Evolutionary conservation across 2,888 invertebrate species (phyloP).

Genomic region (Oligia latruncula): DNA sequence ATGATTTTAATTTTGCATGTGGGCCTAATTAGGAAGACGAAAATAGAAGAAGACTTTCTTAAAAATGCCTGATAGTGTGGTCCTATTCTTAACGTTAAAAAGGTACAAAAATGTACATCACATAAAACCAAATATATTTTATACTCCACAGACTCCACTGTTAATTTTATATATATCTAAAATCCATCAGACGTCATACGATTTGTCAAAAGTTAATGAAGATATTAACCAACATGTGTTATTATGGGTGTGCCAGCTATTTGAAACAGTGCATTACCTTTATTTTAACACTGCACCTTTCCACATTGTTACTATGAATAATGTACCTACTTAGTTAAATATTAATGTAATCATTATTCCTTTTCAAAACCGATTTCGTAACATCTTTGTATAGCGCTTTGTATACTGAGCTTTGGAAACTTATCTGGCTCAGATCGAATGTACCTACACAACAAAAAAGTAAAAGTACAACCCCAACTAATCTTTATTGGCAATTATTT

Average conservation of each 20-base stretch:
- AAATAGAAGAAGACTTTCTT: slow-evolving; percentile 19
- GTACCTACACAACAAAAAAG: neutral
- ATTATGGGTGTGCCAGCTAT: slow-evolving; percentile 21
- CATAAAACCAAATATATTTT: neutral
- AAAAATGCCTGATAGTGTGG: neutral
- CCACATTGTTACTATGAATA: slow-evolving; percentile 15
- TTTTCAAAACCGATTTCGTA: neutral
- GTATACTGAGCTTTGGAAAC: neutral
- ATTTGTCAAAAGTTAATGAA: slow-evolving; percentile 44
- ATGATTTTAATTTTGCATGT: slow-evolving; percentile 76
- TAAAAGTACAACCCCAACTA: neutral
- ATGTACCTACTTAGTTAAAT: neutral
- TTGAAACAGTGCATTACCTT: slow-evolving; percentile 21
- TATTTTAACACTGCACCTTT: slow-evolving; percentile 20
- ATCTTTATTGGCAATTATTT: neutral
- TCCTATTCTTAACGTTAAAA: slow-evolving; percentile 9
- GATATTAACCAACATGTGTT: slow-evolving; percentile 18
- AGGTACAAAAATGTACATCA: neutral
- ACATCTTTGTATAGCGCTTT: neutral
- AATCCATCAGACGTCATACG: slow-evolving; percentile 10
- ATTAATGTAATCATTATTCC: neutral
- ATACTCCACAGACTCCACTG: neutral
- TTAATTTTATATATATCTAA: slow-evolving; percentile 15
- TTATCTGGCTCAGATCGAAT: neutral
- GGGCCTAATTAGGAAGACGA: slow-evolving; percentile 76